Percentiles rank a stretch among this genome's conserved stretches.
These are phyloP conservation scores for Achatina immaculata DNA, from an alignment of 1,140 invertebrate genomes.

Conservation along the genomic window DNA sequence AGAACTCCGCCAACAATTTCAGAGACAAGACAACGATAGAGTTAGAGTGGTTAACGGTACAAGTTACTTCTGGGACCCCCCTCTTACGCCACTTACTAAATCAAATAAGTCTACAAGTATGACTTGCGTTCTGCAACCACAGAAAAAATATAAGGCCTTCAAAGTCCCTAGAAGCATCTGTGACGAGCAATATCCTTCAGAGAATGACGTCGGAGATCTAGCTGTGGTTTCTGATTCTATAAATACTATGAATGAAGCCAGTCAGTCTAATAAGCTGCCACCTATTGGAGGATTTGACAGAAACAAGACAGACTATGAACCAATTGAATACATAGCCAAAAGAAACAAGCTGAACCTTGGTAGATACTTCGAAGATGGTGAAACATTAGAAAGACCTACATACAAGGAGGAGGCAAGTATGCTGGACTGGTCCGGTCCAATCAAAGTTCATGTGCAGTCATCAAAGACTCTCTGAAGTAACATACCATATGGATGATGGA, in stretches of 20 bases:
- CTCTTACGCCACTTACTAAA: not conserved
- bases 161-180: not conserved
- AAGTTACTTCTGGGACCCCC: constrained; percentile 8
- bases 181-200: too few species aligned
- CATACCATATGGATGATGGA: too few species aligned
- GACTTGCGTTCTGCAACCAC: not conserved
- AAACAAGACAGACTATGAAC: constrained; percentile 25
- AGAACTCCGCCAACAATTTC: constrained; percentile 2
- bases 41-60: too few species aligned
- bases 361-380: constrained; percentile 5
- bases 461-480: too few species aligned
- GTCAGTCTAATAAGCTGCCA: not conserved
- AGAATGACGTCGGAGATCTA: not conserved
- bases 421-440: too few species aligned
- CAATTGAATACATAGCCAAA: constrained; percentile 15
- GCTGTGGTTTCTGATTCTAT: too few species aligned
- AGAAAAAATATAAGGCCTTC: not conserved
- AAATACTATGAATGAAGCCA: not conserved
- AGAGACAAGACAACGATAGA: not conserved
- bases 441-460: too few species aligned
- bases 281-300: not conserved
- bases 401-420: too few species aligned
- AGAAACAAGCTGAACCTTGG: constrained; percentile 17
- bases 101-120: not conserved
- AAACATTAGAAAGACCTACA: too few species aligned